Base-by-base conservation (phyloP, 2,113 vertebrate species). In the Reinhardtius hippoglossoides region DNA sequence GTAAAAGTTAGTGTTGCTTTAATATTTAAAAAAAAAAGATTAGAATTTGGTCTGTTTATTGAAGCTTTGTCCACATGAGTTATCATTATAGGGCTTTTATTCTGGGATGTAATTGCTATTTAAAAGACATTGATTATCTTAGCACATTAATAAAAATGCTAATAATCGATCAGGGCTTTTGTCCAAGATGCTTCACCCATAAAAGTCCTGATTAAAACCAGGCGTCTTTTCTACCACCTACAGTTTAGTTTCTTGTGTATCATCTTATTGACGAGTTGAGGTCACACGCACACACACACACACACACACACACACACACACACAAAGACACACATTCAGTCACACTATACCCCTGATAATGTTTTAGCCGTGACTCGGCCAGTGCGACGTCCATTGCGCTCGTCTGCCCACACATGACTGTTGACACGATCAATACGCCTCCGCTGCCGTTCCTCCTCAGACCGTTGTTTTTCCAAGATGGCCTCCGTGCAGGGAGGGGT, bases 381-480 rank as follows among this genome's bases (percentile, higher is more conserved):
- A 3, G 52, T 20, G 40, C 54, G 48, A 18, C 69, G 31, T 79
- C 84, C 80, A 82, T 89, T 81, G 78, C 55, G 8, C 71, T 69
- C 23, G 67, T 81, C 87, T 76, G 82, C 87, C 76, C 83, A 80
- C 87, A 87, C 85, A 74, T 52, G 65, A 72, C 78, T 63, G 81
- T 54, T 77, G 81, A 84, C 78, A n/a, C 18, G 9, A 86, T 89
- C 80, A 23, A 88, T 87, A 77, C 54, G 71, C 56, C 71, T 57
- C 62, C 20, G 15, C 70, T 5, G 40, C 55, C 18, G 67, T 65
- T 71, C 21, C 0, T 9, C 61, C 26, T 65, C 79, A 26, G 70
- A 40, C 67, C 64, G 42, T 57, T 21, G 1, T 65, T 74, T 74
- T 75, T 76, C 67, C 46, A 23, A 76, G 77, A 76, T 60, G 64